Evolutionary conservation across 1,140 invertebrate genomes (phyloP).

Genomic region (Hycleus cichorii): DNA sequence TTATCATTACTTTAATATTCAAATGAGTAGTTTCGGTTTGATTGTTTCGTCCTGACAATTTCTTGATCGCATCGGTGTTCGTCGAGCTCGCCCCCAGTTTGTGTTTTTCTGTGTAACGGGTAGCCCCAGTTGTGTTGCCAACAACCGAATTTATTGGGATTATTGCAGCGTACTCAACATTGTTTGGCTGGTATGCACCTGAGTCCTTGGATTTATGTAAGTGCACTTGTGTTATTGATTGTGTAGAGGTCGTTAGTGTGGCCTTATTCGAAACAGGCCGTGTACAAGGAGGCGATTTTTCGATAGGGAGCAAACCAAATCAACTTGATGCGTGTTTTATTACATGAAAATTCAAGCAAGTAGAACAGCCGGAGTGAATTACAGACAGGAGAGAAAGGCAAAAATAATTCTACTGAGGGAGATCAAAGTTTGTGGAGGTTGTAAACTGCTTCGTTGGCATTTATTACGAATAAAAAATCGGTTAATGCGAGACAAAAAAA

Average conservation of each 20-base stretch:
- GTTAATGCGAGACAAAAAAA: no score
- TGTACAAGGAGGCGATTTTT: no score
- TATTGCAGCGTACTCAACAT: conserved; percentile 16
- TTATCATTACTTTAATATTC: no score
- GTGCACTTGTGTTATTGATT: conserved; percentile 31
- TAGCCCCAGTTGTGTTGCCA: no score
- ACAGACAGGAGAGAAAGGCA: conserved; percentile 5
- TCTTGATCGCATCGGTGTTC: no score
- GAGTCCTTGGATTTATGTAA: conserved; percentile 27
- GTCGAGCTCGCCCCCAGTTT: no score
- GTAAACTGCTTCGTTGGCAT: conserved; percentile 6
- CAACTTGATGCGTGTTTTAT: no score
- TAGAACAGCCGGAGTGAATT: conserved; percentile 15
- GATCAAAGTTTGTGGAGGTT: conserved; percentile 5
- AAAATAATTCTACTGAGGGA: conserved; percentile 1
- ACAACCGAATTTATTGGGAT: conserved; percentile 23
- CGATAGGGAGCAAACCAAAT: no score
- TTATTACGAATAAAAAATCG: conserved; percentile 12
- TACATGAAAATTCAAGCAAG: background rate
- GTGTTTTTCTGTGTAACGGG: no score
- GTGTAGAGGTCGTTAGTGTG: conserved; percentile 28
- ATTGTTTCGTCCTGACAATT: no score
- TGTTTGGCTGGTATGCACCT: conserved; percentile 24
- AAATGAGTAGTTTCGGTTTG: no score
- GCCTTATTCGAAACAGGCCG: conserved; percentile 11